These are phyloP conservation scores for Paraplagusia blochii DNA, from an alignment of 2,113 vertebrate species.

Conservation along the genomic window DNA sequence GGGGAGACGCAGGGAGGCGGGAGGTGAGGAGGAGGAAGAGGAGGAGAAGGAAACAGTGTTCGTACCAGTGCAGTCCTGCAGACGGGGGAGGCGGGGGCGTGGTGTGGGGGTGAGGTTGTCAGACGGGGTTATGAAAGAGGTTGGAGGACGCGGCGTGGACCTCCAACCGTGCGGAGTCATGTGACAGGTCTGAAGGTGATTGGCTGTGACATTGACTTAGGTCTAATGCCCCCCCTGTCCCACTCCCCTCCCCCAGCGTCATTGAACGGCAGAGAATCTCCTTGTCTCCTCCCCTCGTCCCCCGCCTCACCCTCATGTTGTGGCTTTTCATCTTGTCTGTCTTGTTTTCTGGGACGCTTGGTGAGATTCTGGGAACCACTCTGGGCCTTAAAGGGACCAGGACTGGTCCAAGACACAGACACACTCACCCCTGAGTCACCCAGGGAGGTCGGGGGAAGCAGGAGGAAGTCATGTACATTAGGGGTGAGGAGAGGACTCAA, in stretches of 20 bases:
- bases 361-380: too few species aligned
- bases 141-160: conserved; percentile 9
- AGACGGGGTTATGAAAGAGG: conserved; percentile 34
- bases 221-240: conserved; percentile 49
- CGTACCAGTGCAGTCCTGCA: conserved; percentile 43
- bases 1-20: conserved; percentile 32
- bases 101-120: conserved; percentile 38
- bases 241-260: conserved; percentile 30
- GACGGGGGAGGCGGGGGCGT: background rate
- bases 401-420: too few species aligned
- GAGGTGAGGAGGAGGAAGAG: conserved; percentile 13
- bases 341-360: background rate
- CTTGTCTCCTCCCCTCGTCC: conserved; percentile 8
- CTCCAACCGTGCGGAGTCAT: conserved; percentile 45
- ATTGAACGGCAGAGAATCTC: conserved; percentile 44
- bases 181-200: conserved; percentile 62
- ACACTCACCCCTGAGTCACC: too few species aligned
- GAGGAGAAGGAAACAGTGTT: conserved; percentile 18
- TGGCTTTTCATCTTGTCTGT: conserved; percentile 38
- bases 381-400: too few species aligned
- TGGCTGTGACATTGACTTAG: conserved; percentile 66
- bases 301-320: background rate
- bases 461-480: too few species aligned
- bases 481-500: too few species aligned
- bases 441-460: too few species aligned